Evolutionary conservation across 1,140 invertebrate species (phyloP), one percentile per base, ranked within the genome.

Genomic region (Drosophila kohkoa): DNA sequence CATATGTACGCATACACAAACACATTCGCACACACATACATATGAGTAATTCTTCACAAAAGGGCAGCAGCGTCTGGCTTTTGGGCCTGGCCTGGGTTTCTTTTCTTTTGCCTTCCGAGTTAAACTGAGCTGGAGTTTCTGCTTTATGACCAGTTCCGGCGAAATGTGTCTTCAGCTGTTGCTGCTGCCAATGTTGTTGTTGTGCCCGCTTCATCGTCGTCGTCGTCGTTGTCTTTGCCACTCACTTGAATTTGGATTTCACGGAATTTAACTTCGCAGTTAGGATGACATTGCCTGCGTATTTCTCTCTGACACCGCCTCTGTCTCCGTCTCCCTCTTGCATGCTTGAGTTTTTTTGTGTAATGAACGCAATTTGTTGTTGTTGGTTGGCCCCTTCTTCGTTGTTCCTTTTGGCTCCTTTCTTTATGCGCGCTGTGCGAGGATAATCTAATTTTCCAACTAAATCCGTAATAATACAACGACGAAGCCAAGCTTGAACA

Each of bases 181-280:
- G 32, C 71, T 52, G 13, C 45, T 72, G 55, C 38, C n/a, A 38
- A 45, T 38, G 32, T 8, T 32, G 32, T 8, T 32, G 20, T 32
- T 32, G 35, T 38, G 30, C 20, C 43, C 46, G 62, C 45, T 43
- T 35, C 13, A 35, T 49, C 32, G 41, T 25, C 64, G 70, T 25
- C 64, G 70, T 41, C 11, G 32, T 49, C 32, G 46, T 25, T 60
- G 70, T 57, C 81, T 71, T 65, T 58, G 70, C 69, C 78, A 89
- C 85, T 88, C 75, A 89, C 78, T 85, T 88, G 86, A 85, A 90
- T 89, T 89, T 72, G 81, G 85, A 89, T 89, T 89, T 89, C 85
- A 89, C 78, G 78, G 85, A 89, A 89, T 89, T 89, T 62, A 82
- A 75, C 69, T 90, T 73, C 75, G 72, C 86, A 85, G 86, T 81